Evolutionary conservation across 2,113 vertebrate genomes (phyloP), one percentile per base, ranked within the genome.

Genomic region (Uria lomvia): DNA sequence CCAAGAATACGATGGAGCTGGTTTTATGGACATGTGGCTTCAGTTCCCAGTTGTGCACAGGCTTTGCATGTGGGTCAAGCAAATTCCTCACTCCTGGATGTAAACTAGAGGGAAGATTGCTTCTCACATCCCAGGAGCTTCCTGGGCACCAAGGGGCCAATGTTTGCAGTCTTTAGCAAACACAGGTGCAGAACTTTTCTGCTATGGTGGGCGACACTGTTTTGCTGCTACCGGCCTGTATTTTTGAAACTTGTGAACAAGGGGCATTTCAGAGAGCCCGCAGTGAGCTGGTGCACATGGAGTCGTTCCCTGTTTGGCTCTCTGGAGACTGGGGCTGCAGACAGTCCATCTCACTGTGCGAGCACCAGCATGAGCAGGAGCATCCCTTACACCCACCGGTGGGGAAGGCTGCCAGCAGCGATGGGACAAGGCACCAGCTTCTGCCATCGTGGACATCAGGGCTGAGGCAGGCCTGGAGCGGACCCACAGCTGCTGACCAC

Each of bases 131-230:
- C 42, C 43, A 45, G 38, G 21, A 77, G 8, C 4, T 77, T 63
- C 1, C 7, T 42, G 50, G 23, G 40, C 13, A 76, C 16, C 58
- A 72, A 45, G 9, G 5, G 24, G 7, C 3, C 76, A 27, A 53
- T 56, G 8, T 12, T 43, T 82, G 38, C 27, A 59, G 12, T 13
- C 30, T 66, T 63, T 7, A 53, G 62, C 66, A 92, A 20, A 9
- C 42, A 47, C 11, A 32, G 47, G 14, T 38, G 22, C 6, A 68
- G 56, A 92, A 60, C 12, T 47, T 76, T 58, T 45, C 40, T 75
- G n/a, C 70, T 58, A 0, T 0, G 0, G 0, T 52, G 17, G 15
- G 5, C 4, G 10, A 66, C 7, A 15, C 10, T 75, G 6, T 76
- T 78, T 60, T 53, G 23, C 9, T 82, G 22, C 50, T 62, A 8